Evolutionary conservation across 2,888 invertebrate species (phyloP).

Genomic region (Trimorus sp.): DNA sequence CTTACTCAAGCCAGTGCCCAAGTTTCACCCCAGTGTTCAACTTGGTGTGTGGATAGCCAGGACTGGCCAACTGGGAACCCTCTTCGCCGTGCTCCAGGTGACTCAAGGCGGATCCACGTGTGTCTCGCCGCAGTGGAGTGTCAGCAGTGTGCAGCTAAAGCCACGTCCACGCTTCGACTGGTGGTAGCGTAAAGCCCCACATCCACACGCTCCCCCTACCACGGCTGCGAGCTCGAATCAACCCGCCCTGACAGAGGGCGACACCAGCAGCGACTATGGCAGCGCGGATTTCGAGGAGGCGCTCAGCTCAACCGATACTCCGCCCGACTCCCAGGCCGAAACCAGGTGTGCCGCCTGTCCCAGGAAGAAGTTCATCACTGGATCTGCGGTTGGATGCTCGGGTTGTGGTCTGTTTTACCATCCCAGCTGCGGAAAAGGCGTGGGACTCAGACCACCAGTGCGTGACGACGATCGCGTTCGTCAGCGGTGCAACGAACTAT

Average conservation of each 20-base stretch:
- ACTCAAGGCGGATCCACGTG: too few species aligned
- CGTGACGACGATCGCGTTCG: not conserved
- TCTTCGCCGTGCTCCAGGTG: too few species aligned
- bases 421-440: not conserved
- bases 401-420: not conserved
- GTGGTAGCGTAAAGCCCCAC: too few species aligned
- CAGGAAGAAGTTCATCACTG: not conserved
- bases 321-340: not conserved
- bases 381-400: not conserved
- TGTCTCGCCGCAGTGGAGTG: too few species aligned
- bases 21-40: too few species aligned
- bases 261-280: not conserved
- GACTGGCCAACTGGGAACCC: too few species aligned
- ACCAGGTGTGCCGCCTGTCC: not conserved
- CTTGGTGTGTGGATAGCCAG: too few species aligned
- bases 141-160: too few species aligned
- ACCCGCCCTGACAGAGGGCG: not conserved
- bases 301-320: not conserved
- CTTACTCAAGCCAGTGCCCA: too few species aligned
- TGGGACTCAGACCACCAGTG: not conserved
- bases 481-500: not conserved
- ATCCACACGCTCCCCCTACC: not conserved
- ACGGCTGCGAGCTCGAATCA: not conserved
- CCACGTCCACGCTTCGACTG: too few species aligned
- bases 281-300: not conserved